These are phyloP conservation scores for Sycophila sp. DNA, from an alignment of 1,140 invertebrate species.

Conservation along the genomic window DNA sequence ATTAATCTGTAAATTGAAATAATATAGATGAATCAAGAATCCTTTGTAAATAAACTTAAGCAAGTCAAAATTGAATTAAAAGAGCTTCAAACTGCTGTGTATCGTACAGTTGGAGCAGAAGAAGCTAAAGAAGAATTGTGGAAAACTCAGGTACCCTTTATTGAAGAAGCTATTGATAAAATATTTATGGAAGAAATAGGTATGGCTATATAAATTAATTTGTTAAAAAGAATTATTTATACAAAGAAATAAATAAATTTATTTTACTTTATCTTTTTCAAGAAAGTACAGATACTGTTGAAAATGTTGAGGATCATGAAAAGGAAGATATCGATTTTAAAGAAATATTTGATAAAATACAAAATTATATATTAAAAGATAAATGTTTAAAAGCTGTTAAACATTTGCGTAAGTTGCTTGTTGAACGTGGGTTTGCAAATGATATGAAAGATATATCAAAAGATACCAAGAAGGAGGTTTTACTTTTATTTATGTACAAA, in stretches of 20 bases:
- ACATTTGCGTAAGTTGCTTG: conserved; percentile 48
- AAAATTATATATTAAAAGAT: conserved; percentile 56
- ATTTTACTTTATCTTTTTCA: conserved; percentile 3
- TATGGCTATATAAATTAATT: no score
- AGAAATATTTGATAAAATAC: conserved; percentile 56
- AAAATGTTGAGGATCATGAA: conserved; percentile 38
- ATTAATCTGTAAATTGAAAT: no score
- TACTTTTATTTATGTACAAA: conserved; percentile 56
- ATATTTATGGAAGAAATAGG: conserved; percentile 50
- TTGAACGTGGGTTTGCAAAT: conserved; percentile 43
- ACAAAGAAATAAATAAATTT: neutral
- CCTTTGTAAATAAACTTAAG: conserved; percentile 69
- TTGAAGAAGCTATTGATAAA: conserved; percentile 60
- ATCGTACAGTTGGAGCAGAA: conserved; percentile 56
- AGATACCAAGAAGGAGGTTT: conserved; percentile 54
- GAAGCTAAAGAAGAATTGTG: conserved; percentile 62
- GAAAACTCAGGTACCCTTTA: conserved; percentile 56
- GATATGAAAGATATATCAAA: conserved; percentile 47
- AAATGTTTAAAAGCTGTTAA: conserved; percentile 54
- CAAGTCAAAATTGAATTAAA: conserved; percentile 70
- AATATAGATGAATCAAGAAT: conserved; percentile 68
- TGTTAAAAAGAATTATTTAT: neutral
- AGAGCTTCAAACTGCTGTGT: conserved; percentile 68
- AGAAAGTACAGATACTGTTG: conserved; percentile 41
- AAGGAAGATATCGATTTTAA: conserved; percentile 49